These are phyloP conservation scores for Scaptomyza montana DNA, from an alignment of 1,140 invertebrate species.

Conservation along the genomic window DNA sequence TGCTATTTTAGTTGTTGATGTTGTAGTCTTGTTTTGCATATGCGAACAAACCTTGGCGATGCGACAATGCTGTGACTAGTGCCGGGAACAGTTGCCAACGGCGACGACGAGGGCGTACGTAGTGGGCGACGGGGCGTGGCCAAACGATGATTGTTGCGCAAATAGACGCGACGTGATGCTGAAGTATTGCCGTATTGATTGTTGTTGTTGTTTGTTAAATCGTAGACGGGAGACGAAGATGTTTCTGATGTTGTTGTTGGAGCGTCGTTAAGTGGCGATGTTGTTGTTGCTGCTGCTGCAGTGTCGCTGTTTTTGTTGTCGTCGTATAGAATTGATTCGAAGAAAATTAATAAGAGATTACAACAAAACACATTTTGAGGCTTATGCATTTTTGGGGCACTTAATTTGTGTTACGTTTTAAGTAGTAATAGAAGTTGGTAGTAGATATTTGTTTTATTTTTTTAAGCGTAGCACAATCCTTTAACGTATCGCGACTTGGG, in stretches of 20 bases:
- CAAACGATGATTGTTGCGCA: constrained; percentile 61
- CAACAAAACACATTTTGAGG: constrained; percentile 54
- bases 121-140: constrained; percentile 74
- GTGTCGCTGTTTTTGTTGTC: constrained; percentile 47
- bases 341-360: constrained; percentile 76
- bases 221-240: constrained; percentile 41
- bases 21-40: constrained; percentile 39
- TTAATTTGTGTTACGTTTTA: constrained; percentile 7
- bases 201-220: constrained; percentile 55
- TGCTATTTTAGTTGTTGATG: constrained; percentile 8
- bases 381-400: background rate
- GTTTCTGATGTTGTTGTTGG: constrained; percentile 43
- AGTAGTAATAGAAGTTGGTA: constrained; percentile 29
- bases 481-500: constrained; percentile 6
- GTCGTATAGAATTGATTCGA: constrained; percentile 73
- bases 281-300: too few species aligned
- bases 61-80: constrained; percentile 64
- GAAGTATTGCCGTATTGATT: constrained; percentile 40
- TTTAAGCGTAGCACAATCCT: constrained; percentile 21
- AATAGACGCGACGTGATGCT: constrained; percentile 50
- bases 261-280: constrained; percentile 25
- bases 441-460: background rate
- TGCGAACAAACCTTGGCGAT: constrained; percentile 80
- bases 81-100: constrained; percentile 76
- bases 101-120: constrained; percentile 78